Evolutionary conservation across 1,140 invertebrate genomes (phyloP), one percentile per base, ranked within the genome.

Genomic region (Atta cephalotes): DNA sequence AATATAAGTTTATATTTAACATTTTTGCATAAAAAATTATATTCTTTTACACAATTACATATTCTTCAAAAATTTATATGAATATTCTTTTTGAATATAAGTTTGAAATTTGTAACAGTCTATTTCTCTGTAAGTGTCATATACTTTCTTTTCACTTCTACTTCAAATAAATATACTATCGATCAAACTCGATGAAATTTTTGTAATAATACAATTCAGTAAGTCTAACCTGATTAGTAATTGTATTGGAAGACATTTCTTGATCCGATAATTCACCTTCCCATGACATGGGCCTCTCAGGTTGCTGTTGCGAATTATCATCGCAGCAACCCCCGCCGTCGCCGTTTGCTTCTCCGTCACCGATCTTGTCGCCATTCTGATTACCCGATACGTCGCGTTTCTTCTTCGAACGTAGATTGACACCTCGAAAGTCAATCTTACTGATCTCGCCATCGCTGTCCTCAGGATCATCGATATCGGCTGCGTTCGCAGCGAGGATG

Each of bases 281-380:
- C 98, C 98, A 98, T 2, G 98, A 98, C 98, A 98, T 98, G 18
- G 98, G 98, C 56, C 98, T 94, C 89, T 97, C 96, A 9, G 95
- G 94, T 77, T 96, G 95, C 62, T 93, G 93, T 21, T 94, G 93
- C 31, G 94, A 90, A 25, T 90, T 85, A 60, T 93, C 93, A 16
- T 93, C 94, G 53, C 94, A 94, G 58, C 88, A 92, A 53, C 91
- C 91, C 21, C 90, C 91, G 28, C 89, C 92, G 65, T 93, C 91
- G 5, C 87, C 88, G 21, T 82, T 79, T 10, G 45, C 76, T n/a
- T 91, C 90, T 0, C 74, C 81, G 5, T 91, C 90, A 9, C 80
- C 85, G 31, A 87, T 89, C 39, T 91, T 91, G 28, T 91, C 90
- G 9, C 90, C 89, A 7, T 60, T 88, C 31, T 91, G 91, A 28